Percentiles rank a stretch among this genome's conserved stretches.
Conservation (phyloP, 1,140 invertebrate species). For the Cataglyphis hispanica region DNA sequence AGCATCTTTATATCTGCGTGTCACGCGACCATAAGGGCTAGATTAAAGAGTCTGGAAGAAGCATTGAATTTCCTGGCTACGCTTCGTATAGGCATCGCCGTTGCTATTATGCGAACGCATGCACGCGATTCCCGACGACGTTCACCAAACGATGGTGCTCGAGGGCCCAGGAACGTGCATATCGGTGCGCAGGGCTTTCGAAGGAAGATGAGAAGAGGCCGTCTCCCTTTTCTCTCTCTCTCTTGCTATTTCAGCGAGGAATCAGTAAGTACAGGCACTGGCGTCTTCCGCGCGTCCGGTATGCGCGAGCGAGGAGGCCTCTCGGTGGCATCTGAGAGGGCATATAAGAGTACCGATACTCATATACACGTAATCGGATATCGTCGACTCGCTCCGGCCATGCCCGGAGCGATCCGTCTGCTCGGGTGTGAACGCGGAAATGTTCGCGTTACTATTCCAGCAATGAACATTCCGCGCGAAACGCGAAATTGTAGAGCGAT, state of each 20-base stretch:
- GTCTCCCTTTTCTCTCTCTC: background rate
- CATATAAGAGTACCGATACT: constrained; percentile 48
- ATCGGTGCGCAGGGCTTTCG: background rate
- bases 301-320: constrained; percentile 28
- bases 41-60: background rate
- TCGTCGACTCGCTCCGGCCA: constrained; percentile 39
- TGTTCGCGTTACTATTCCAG: constrained; percentile 29
- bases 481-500: constrained; percentile 8
- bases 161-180: constrained; percentile 28
- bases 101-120: constrained; percentile 54
- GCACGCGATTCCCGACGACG: constrained; percentile 55
- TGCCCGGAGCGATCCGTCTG: constrained; percentile 47
- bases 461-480: constrained; percentile 6
- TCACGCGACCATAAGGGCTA: constrained; percentile 22
- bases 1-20: constrained; percentile 41
- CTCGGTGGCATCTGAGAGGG: constrained; percentile 52
- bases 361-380: constrained; percentile 68
- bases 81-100: constrained; percentile 20
- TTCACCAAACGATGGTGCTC: constrained; percentile 41
- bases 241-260: constrained; percentile 29
- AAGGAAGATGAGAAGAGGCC: constrained; percentile 5
- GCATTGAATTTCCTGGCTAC: constrained; percentile 51
- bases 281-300: constrained; percentile 51
- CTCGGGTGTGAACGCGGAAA: constrained; percentile 74
- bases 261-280: constrained; percentile 47